These are phyloP conservation scores for Camelus bactrianus DNA, from an alignment of 2,113 vertebrate genomes.

Conservation along the genomic window DNA sequence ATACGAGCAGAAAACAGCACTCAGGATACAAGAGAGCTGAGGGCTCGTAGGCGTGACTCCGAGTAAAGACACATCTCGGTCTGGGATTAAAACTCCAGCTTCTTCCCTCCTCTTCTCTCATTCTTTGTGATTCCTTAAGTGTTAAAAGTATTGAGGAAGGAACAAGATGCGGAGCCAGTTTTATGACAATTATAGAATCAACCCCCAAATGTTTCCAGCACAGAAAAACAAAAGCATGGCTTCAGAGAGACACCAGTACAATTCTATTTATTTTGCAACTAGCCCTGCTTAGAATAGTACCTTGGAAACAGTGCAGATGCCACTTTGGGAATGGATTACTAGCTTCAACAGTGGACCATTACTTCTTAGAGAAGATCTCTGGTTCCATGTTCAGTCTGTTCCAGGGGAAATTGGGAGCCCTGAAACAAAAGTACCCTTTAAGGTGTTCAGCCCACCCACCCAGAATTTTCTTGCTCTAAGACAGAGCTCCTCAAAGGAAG, in stretches of 20 bases:
- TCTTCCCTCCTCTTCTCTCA: constrained; percentile 1
- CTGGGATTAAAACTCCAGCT: constrained; percentile 28
- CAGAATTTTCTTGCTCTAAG: background rate
- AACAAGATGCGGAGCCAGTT: constrained; percentile 38
- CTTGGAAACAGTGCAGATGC: background rate
- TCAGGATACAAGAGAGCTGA: background rate
- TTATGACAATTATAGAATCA: constrained; percentile 51
- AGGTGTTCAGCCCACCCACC: background rate
- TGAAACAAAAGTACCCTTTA: background rate
- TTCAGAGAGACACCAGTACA: background rate
- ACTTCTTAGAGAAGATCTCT: background rate
- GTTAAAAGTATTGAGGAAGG: constrained; percentile 47
- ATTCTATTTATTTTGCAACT: background rate
- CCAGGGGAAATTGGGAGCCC: background rate
- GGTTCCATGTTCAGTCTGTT: background rate
- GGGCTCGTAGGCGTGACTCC: background rate
- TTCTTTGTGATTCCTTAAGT: constrained; percentile 35
- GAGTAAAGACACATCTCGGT: background rate
- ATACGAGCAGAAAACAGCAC: background rate
- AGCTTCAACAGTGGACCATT: background rate
- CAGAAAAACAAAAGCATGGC: background rate
- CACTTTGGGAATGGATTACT: background rate
- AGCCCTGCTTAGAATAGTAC: background rate
- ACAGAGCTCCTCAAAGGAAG: background rate
- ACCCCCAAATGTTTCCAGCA: constrained; percentile 22